These are phyloP conservation scores for Ataeniobius toweri DNA, from an alignment of 2,797 vertebrate species.

Conservation along the genomic window DNA sequence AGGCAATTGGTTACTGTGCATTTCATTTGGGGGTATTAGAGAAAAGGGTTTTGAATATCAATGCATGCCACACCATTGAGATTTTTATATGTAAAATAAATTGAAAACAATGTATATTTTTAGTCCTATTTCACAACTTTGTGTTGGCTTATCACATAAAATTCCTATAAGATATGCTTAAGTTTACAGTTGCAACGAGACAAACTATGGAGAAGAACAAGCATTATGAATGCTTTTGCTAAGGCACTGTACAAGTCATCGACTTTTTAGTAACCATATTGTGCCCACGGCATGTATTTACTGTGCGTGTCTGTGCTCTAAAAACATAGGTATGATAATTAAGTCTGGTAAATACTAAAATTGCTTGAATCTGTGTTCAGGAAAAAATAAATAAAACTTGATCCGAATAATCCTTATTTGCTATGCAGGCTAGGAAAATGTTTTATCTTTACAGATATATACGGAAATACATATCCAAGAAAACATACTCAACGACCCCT, in stretches of 20 bases:
- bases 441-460: neutral
- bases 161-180: too few species aligned
- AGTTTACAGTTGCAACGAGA: too few species aligned
- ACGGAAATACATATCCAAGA: neutral
- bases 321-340: neutral
- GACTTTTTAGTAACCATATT: neutral
- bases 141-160: too few species aligned
- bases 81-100: neutral
- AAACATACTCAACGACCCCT: neutral
- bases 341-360: neutral
- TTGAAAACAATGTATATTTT: too few species aligned
- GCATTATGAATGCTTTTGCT: too few species aligned
- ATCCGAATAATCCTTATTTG: neutral
- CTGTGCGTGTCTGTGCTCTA: too few species aligned
- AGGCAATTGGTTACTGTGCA: too few species aligned
- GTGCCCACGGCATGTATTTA: neutral
- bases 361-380: neutral
- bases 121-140: too few species aligned
- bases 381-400: neutral
- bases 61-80: neutral
- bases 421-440: neutral
- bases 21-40: too few species aligned
- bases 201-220: too few species aligned
- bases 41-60: too few species aligned
- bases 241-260: neutral